These are phyloP conservation scores for Caenorhabditis elegans DNA, from an alignment of 1,140 invertebrate genomes.

Conservation along the genomic window WBcel235 BX284605.5:10989001-10989500, in stretches of 20 bases:
- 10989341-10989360: too few relatives aligned
- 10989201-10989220: too few relatives aligned
- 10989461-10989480: background rate
- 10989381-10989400: background rate
- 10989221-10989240: too few relatives aligned
- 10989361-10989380: background rate
- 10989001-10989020: too few relatives aligned
- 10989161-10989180: too few relatives aligned
- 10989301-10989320: background rate
- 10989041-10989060: background rate
- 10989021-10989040: too few relatives aligned
- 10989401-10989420: background rate
- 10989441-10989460: background rate
- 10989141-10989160: too few relatives aligned
- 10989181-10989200: too few relatives aligned
- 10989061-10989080: background rate
- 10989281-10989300: background rate
- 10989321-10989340: too few relatives aligned
- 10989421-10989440: background rate
- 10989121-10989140: too few relatives aligned
- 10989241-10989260: too few relatives aligned
- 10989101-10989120: background rate
- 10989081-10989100: background rate
- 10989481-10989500: background rate
- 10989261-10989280: too few relatives aligned